Percentiles rank a stretch among this genome's conserved stretches.
Conservation (phyloP, 2,113 vertebrate genomes). For the Pelmatolapia mariae region DNA sequence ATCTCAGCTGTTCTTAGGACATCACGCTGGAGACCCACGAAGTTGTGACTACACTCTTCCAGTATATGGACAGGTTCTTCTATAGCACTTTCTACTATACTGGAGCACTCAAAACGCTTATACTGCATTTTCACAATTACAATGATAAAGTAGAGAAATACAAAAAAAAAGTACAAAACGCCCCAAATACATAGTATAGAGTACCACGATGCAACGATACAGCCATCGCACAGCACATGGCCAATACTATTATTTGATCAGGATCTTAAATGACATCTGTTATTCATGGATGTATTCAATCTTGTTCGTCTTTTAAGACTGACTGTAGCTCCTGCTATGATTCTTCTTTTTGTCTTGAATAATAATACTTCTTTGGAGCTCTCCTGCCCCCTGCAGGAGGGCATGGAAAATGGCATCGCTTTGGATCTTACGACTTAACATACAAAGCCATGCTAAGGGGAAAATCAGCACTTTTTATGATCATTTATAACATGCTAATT, state of each 20-base stretch:
- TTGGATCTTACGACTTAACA: fast-evolving
- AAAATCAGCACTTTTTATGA: neutral
- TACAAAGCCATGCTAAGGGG: neutral
- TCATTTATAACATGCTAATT: neutral
- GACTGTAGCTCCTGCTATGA: neutral
- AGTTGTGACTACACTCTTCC: neutral
- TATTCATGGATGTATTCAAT: neutral
- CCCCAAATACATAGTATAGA: neutral
- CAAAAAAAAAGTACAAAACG: neutral
- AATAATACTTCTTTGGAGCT: neutral
- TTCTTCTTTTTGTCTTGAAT: neutral
- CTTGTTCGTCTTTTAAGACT: neutral
- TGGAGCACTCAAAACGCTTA: neutral
- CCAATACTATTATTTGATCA: neutral
- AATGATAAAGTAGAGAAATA: neutral
- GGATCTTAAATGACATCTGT: neutral
- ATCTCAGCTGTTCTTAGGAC: neutral
- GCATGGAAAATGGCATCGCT: neutral
- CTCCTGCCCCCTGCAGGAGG: neutral
- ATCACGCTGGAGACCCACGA: neutral
- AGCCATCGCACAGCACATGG: neutral
- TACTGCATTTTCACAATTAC: fast-evolving
- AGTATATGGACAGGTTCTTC: neutral
- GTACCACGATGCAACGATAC: neutral
- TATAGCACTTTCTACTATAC: neutral